A percentile compares a stretch with the other conserved stretches of the same genome.
Evolutionary conservation across 1,140 invertebrate genomes (phyloP).

Genomic region (Drosophila paulistorum): DNA sequence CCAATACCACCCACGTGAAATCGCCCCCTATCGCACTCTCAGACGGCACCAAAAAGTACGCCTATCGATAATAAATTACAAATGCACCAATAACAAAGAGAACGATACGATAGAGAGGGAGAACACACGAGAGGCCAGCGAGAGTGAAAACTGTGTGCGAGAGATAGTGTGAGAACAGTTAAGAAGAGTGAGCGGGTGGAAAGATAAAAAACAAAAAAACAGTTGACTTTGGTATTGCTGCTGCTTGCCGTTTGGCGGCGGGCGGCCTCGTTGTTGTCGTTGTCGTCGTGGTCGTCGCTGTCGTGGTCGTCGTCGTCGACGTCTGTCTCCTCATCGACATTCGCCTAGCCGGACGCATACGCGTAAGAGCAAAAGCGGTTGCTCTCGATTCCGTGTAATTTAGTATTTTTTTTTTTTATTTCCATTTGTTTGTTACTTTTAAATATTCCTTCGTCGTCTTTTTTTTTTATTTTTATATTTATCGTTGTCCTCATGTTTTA

Average conservation of each 20-base stretch:
- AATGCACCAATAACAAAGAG: conserved; percentile 44
- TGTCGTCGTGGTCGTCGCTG: neutral
- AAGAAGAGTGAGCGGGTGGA: neutral
- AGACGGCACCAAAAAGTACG: conserved; percentile 23
- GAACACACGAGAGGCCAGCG: neutral
- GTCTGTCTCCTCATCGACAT: conserved; percentile 17
- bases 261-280: conserved; percentile 7
- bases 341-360: conserved; percentile 8
- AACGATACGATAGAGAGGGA: conserved; percentile 16
- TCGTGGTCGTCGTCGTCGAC: neutral
- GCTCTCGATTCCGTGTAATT: conserved; percentile 1
- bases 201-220: conserved; percentile 17
- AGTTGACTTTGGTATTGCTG: conserved; percentile 15
- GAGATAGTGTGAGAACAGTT: neutral
- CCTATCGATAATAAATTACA: conserved; percentile 56
- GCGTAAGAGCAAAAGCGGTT: conserved; percentile 13
- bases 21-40: neutral
- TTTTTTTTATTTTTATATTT: neutral
- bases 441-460: neutral
- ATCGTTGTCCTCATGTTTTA: neutral
- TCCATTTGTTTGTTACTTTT: neutral
- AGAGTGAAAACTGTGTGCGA: conserved; percentile 2
- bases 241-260: conserved; percentile 5
- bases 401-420: neutral
- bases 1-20: neutral